Conservation (phyloP, 2,888 invertebrate species). For the Empis stercorea region DNA sequence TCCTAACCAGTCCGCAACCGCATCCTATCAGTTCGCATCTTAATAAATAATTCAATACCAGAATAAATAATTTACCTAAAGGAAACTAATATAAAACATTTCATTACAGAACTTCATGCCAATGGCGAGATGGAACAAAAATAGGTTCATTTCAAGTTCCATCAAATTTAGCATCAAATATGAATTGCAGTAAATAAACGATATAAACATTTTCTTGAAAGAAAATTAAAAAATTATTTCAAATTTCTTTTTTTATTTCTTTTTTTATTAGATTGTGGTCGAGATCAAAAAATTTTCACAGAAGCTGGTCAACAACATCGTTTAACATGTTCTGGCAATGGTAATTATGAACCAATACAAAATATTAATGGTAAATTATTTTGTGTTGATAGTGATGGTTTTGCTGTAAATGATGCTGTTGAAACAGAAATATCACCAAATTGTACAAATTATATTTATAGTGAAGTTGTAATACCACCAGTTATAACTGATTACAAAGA, state of each 20-base stretch:
- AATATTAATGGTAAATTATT: constrained; percentile 39
- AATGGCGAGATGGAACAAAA: constrained; percentile 44
- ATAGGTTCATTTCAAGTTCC: constrained; percentile 41
- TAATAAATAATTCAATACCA: too few relatives aligned
- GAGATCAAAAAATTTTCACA: constrained; percentile 42
- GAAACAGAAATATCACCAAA: constrained; percentile 11
- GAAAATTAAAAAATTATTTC: neutral
- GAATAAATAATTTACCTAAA: too few relatives aligned
- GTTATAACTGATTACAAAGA: too few relatives aligned
- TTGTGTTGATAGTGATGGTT: constrained; percentile 51
- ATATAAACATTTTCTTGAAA: constrained; percentile 4
- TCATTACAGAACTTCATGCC: constrained; percentile 44
- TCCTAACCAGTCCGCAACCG: too few relatives aligned
- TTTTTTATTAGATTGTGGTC: constrained; percentile 46
- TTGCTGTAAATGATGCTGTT: constrained; percentile 26
- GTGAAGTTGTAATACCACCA: constrained; percentile 9
- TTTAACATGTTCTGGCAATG: constrained; percentile 41
- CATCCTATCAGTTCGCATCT: too few relatives aligned
- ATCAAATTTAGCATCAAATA: constrained; percentile 22
- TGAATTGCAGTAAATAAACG: constrained; percentile 46
- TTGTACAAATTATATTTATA: constrained; percentile 14
- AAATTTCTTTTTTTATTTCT: neutral
- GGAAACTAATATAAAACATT: too few relatives aligned
- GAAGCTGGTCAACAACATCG: constrained; percentile 38
- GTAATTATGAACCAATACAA: constrained; percentile 46